Evolutionary conservation across 2,113 vertebrate genomes (phyloP), one percentile per base, ranked within the genome.

Genomic region (Stigmatopora nigra): DNA sequence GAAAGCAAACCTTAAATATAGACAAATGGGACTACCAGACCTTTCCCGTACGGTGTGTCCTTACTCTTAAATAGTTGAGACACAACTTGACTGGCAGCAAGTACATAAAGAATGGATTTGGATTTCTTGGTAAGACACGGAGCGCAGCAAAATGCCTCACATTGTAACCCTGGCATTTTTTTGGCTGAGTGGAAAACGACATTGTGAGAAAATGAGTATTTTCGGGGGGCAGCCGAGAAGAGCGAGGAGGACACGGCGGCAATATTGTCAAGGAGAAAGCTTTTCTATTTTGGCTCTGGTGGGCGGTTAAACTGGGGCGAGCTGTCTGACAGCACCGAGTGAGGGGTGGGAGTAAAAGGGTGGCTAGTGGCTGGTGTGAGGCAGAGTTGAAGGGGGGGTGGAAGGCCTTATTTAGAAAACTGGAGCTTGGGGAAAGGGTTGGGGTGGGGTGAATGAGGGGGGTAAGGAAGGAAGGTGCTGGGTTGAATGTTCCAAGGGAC

Each of bases 201-300:
- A 56, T 22, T 56, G 22, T 13, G 12, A 31, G 22, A 1, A 15
- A 31, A 15, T 12, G 2, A 20, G 16, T 4, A 55, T 41, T 20
- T n/a, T 35, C 57, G 41, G 62, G 60, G 41, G 7, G 31, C 4
- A 31, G 25, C 22, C 38, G 57, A 10, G 62, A 67, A 63, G 61
- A 62, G 22, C 13, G 22, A 25, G 22, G 53, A 15, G 22, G 53
- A 15, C 53, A 55, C 25, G 53, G 53, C 53, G 22, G 53, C 25
- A 51, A 63, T 1, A 52, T 56, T 57, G 67, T 80, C 65, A 68
- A 77, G 71, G 77, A 77, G 75, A 64, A 61, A 71, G 59, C 67
- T 63, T 63, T 78, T 80, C 83, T 86, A 82, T 83, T 85, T 79
- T 75, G 71, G 69, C 71, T 64, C 5, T 11, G 58, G 53, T 59